A percentile compares a stretch with the other conserved stretches of the same genome.
Conservation (phyloP, 2,888 invertebrate species). For the Thumatha senex region DNA sequence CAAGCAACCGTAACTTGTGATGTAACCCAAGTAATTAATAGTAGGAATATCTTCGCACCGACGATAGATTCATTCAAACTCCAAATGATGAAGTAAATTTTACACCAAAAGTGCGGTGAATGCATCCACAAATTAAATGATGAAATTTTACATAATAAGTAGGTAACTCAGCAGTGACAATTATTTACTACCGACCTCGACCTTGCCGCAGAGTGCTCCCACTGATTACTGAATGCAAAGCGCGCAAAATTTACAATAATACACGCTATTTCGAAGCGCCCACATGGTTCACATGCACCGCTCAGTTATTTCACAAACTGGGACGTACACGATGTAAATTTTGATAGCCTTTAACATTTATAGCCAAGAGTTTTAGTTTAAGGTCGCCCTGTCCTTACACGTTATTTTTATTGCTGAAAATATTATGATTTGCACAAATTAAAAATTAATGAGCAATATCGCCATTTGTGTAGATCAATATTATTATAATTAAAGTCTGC, state of each 20-base stretch:
- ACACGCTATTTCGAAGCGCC: conserved; percentile 57
- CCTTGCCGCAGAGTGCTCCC: conserved; percentile 69
- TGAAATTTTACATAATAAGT: conserved; percentile 59
- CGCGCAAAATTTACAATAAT: conserved; percentile 57
- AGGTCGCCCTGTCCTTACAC: conserved; percentile 64
- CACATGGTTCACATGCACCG: conserved; percentile 70
- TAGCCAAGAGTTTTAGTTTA: conserved; percentile 70
- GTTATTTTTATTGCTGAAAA: conserved; percentile 51
- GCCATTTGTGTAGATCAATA: conserved; percentile 33
- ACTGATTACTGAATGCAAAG: conserved; percentile 62
- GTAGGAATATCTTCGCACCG: no score
- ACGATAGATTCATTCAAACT: no score
- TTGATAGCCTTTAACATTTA: conserved; percentile 74
- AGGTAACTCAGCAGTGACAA: conserved; percentile 52
- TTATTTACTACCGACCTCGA: conserved; percentile 65
- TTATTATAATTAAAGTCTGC: conserved; percentile 23
- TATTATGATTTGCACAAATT: conserved; percentile 54
- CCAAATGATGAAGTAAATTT: no score
- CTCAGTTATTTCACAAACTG: conserved; percentile 68
- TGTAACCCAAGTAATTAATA: no score
- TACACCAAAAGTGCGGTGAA: conserved; percentile 9
- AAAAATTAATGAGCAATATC: conserved; percentile 49
- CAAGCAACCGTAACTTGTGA: no score
- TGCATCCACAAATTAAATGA: conserved; percentile 44
- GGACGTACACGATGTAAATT: conserved; percentile 72